Conservation (phyloP, 2,113 vertebrate species). For the Gymnogyps californianus region DNA sequence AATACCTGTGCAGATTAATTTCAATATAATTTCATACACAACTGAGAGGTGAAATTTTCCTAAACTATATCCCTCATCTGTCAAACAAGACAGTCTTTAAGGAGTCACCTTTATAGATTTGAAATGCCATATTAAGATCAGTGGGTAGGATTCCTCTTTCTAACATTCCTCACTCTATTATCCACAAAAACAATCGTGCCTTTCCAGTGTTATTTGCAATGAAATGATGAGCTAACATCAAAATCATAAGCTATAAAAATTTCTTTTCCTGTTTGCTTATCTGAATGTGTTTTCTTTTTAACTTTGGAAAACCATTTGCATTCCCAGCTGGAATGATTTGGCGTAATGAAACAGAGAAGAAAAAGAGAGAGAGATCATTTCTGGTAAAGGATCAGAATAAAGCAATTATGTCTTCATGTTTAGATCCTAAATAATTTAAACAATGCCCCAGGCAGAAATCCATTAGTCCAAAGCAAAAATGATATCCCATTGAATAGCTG, state of each 20-base stretch:
- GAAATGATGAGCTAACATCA: background rate
- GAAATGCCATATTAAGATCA: background rate
- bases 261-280: background rate
- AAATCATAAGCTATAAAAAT: background rate
- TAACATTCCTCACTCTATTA: background rate
- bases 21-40: background rate
- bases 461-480: background rate
- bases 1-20: background rate
- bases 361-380: background rate
- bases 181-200: background rate
- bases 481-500: background rate
- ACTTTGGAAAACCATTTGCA: background rate
- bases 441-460: background rate
- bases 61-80: background rate
- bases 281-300: background rate
- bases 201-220: background rate
- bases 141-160: background rate
- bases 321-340: background rate
- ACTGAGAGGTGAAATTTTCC: background rate
- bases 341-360: background rate
- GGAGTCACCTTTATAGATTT: background rate
- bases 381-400: background rate
- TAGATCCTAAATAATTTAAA: constrained; percentile 2
- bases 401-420: background rate
- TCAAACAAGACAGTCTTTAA: background rate